A percentile compares a stretch with the other conserved stretches of the same genome.
phyloP scores from a whole-genome alignment of 2,797 vertebrate species.

The Sphenodon punctatus region DNA sequence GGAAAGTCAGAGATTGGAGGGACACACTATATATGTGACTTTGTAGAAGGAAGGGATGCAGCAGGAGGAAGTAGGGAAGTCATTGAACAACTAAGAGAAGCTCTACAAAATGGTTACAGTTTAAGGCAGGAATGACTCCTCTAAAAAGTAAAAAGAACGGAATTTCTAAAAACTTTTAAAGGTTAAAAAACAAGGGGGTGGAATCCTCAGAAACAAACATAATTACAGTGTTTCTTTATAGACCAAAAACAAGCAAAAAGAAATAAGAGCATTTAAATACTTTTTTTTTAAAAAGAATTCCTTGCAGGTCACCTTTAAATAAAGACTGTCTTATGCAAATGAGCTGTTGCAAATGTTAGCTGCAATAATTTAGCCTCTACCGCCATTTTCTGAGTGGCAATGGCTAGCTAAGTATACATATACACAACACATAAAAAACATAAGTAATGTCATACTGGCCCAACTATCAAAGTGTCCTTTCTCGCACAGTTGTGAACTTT shows the following conservation, averaged over 20 bases:
- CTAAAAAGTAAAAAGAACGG: neutral
- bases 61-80: neutral
- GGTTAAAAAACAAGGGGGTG: neutral
- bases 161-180: neutral
- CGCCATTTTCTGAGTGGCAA: neutral
- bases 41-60: conserved; percentile 11
- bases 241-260: neutral
- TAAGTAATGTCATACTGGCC: too few relatives aligned
- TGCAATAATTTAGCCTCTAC: neutral
- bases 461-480: too few relatives aligned
- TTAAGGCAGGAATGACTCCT: neutral
- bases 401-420: neutral
- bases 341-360: neutral
- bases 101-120: neutral
- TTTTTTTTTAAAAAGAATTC: neutral
- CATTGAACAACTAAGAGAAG: neutral
- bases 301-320: neutral
- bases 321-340: neutral
- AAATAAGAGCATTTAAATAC: neutral
- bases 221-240: neutral
- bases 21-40: neutral
- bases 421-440: too few relatives aligned
- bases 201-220: neutral
- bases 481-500: too few relatives aligned
- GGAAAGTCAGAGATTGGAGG: conserved; percentile 39